Evolutionary conservation across 2,888 invertebrate genomes (phyloP), one percentile per base, ranked within the genome.

Genomic region (Coleophora deauratella): DNA sequence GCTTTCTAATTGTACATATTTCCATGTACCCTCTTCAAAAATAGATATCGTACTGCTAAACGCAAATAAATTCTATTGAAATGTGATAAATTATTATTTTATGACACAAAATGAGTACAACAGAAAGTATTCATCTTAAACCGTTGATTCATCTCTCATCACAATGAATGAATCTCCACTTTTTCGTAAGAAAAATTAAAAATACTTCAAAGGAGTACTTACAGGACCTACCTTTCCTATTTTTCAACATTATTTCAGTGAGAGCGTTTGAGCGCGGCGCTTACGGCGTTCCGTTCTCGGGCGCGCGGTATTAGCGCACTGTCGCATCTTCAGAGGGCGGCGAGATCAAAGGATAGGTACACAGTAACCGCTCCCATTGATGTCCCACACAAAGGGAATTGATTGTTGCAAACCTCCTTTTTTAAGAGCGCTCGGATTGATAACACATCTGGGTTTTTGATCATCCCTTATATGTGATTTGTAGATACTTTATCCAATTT

Each of bases 331-430:
- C 78, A 69, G 72, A 77, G 21, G 21, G 21, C 82, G 81, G 82
- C 79, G 76, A 81, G 81, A 82, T 84, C 84, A 84, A 82, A 84
- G 81, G 81, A 78, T 75, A 79, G 77, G 76, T 76, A 80, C 79
- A 82, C 74, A 79, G 76, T 73, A 77, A 80, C 82, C 80, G 82
- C 79, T 81, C 63, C 78, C 77, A 84, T 84, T 84, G 84, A 84
- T 82, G 82, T 84, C 78, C 78, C 70, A 66, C 75, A 82, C 84
- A 84, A 84, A 84, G 84, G 75, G 79, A 80, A 84, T 82, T 82
- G 82, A 84, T 84, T 84, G 82, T 82, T 82, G 82, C 81, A 77
- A 81, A 81, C 73, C 77, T 78, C 72, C 68, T 79, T 80, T 79
- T 72, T 65, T 62, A 62, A 65, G 52, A 56, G 51, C 65, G 62